A percentile compares a stretch with the other conserved stretches of the same genome.
Evolutionary conservation across 92 coral and sea anemone species (phyloP).

Genomic region (Epizoanthus illoricatus): DNA sequence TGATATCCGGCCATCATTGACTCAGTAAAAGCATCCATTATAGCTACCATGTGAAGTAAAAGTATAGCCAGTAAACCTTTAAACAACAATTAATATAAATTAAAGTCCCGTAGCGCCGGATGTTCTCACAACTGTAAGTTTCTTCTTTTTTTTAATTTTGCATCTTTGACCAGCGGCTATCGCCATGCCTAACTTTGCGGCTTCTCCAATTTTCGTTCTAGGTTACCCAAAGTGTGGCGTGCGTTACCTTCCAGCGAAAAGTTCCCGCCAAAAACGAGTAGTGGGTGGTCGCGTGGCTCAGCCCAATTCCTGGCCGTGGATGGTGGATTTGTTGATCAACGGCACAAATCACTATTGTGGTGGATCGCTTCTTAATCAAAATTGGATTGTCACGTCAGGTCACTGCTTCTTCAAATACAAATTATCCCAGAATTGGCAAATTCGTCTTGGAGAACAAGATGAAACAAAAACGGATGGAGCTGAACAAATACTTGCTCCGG

Average conservation of each 20-base stretch:
- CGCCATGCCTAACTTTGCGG: no score
- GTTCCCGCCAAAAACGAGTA: constrained; percentile 47
- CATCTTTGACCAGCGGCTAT: no score
- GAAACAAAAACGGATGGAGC: constrained; percentile 51
- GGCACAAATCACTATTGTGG: constrained; percentile 78
- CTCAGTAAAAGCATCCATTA: no score
- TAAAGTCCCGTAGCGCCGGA: no score
- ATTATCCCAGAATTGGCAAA: constrained; percentile 27
- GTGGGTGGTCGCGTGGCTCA: constrained; percentile 43
- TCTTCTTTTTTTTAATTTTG: no score
- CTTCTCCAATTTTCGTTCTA: neutral
- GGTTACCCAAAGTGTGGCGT: constrained; percentile 64
- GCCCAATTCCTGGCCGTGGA: constrained; percentile 52
- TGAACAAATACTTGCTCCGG: constrained; percentile 58
- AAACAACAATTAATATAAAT: no score
- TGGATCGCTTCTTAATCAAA: constrained; percentile 75
- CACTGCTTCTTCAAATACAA: constrained; percentile 70
- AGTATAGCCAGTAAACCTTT: no score
- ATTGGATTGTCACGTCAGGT: constrained; percentile 85
- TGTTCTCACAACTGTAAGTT: no score
- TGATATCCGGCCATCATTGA: no score
- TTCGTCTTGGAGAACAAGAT: constrained; percentile 73
- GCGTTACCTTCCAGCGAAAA: constrained; percentile 44
- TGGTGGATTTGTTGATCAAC: constrained; percentile 48
- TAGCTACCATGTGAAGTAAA: no score